Evolutionary conservation across 2,797 vertebrate genomes (phyloP), one percentile per base, ranked within the genome.

Genomic region (Tamandua tetradactyla): DNA sequence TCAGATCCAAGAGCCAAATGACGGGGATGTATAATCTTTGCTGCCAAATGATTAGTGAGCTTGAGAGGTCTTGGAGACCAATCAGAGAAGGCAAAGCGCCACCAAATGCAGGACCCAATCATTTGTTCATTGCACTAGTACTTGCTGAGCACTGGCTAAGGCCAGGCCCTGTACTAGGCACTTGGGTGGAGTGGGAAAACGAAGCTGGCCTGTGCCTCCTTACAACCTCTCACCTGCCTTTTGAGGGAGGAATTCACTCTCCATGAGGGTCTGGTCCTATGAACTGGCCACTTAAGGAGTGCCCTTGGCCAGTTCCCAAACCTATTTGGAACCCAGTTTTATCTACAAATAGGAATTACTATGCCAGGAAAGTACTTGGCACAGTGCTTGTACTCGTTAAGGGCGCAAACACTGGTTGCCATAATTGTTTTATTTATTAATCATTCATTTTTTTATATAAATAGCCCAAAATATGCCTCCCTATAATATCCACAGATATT

Each of bases 381-480:
- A 44, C 5, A 69, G 20, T 84, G 78, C 57, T 61, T 52, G 25
- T 75, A 15, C 81, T 83, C 72, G 76, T 22, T 1, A 22, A 95
- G 44, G 10, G 3, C 44, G 89, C 52, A 25, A 25, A 30, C 55
- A 94, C 47, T 61, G 32, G 27, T n/a, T 6, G 0, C 32, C 66
- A 68, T 62, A n/a, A 61, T 44, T 86, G 14, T 37, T 78, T 68
- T 0, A 35, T 20, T 49, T 72, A 59, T 55, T 49, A 59, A 18
- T 40, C 71, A 30, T 72, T 90, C 68, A 44, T 30, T 40, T 83
- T 64, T 83, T 32, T 69, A 8, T 47, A 64, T 75, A 76, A 90
- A 78, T 25, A 89, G 47, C 23, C 37, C 88, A 78, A 85, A 86
- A 79, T 35, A 93, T 17, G 2, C 25, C 57, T 93, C 15, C 23